These are phyloP conservation scores for Fratercula arctica DNA, from an alignment of 2,797 vertebrate genomes.

Conservation along the genomic window DNA sequence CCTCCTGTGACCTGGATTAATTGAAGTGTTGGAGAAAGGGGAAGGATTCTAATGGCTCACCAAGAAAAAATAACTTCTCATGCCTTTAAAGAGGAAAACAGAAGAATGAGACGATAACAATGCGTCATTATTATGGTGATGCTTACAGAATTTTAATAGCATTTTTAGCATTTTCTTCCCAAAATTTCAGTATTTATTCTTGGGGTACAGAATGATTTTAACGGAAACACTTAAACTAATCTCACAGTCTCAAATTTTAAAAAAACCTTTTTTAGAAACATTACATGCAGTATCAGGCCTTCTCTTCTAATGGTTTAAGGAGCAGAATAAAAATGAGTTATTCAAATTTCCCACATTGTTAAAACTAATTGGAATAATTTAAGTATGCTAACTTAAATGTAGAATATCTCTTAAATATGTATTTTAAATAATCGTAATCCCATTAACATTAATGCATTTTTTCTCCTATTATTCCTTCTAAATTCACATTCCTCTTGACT, in stretches of 20 bases:
- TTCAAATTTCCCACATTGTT: background rate
- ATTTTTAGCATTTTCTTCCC: background rate
- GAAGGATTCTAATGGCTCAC: background rate
- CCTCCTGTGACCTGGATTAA: background rate
- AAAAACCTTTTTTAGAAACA: background rate
- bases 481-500: background rate
- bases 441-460: background rate
- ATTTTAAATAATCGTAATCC: slow-evolving; percentile 2
- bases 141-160: background rate
- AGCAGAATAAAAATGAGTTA: background rate
- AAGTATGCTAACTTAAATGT: background rate
- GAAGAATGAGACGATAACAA: background rate
- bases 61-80: background rate
- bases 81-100: background rate
- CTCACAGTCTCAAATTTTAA: background rate
- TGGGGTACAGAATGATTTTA: background rate
- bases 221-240: background rate
- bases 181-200: background rate
- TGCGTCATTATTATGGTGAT: background rate
- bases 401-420: background rate
- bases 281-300: background rate
- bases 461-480: background rate
- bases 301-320: background rate
- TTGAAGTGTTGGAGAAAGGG: background rate
- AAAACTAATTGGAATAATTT: background rate